Percentiles rank a stretch among this genome's conserved stretches.
phyloP scores from a whole-genome alignment of 64 coral and sea anemone genomes.

The Montipora sp. region DNA sequence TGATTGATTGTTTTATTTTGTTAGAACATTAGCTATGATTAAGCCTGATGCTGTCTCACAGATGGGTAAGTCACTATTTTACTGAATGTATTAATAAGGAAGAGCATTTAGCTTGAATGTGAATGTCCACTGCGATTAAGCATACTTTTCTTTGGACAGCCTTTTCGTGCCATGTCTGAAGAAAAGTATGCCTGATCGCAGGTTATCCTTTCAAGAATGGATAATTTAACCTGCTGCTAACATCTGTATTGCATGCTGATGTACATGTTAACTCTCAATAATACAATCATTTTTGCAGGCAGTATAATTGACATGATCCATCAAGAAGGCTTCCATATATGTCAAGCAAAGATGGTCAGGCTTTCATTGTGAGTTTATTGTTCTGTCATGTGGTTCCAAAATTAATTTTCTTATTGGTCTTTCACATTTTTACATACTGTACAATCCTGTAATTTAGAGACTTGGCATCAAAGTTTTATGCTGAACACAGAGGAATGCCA shows the following conservation, averaged over 20 bases:
- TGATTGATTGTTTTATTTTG: not conserved
- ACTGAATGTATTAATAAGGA: too few relatives aligned
- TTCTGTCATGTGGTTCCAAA: not conserved
- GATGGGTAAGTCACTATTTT: slow-evolving; percentile 60
- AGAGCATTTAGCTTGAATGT: too few relatives aligned
- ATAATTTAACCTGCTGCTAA: too few relatives aligned
- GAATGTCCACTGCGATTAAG: too few relatives aligned
- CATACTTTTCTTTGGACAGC: too few relatives aligned
- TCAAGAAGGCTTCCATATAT: slow-evolving; percentile 76
- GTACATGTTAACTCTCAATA: too few relatives aligned
- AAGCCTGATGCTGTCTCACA: slow-evolving; percentile 88
- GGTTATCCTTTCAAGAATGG: too few relatives aligned
- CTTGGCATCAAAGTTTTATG: slow-evolving; percentile 64
- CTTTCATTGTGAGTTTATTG: slow-evolving; percentile 60
- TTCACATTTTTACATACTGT: too few relatives aligned
- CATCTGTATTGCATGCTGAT: too few relatives aligned
- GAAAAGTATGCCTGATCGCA: too few relatives aligned
- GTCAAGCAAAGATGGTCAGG: slow-evolving; percentile 84
- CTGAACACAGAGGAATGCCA: slow-evolving; percentile 45
- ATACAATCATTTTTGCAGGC: slow-evolving; percentile 6
- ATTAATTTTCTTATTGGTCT: not conserved
- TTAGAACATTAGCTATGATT: slow-evolving; percentile 87
- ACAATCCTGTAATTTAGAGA: slow-evolving; percentile 1
- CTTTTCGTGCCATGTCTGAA: too few relatives aligned
- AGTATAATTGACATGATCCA: slow-evolving; percentile 88